Percentiles rank a stretch among this genome's conserved stretches.
Conservation (phyloP, 2,888 invertebrate species). For the Beris morrisii region DNA sequence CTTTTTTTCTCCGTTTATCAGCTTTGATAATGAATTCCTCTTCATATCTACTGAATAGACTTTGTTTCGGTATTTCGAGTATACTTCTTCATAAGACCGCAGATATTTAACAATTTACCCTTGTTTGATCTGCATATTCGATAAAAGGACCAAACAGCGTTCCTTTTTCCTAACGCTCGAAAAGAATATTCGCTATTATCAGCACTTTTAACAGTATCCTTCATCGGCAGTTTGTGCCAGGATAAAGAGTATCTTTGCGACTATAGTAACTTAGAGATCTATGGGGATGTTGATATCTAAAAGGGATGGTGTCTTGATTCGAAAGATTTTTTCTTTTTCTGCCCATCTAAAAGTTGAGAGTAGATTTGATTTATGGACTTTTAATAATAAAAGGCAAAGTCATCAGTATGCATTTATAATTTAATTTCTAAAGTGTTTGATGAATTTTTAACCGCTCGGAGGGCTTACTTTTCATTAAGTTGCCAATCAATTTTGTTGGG, state of each 20-base stretch:
- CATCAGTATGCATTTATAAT: conserved; percentile 31
- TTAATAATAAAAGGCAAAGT: conserved; percentile 28
- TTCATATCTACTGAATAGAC: not conserved
- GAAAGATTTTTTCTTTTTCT: too few relatives aligned
- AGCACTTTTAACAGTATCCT: conserved; percentile 6
- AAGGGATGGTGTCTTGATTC: not conserved
- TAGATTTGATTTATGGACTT: conserved; percentile 28
- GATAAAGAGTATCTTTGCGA: too few relatives aligned
- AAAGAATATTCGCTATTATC: conserved; percentile 11
- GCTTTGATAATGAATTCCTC: conserved; percentile 10
- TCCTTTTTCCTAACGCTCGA: not conserved
- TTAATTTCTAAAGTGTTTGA: conserved; percentile 30
- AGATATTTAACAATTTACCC: not conserved
- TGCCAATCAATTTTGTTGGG: conserved; percentile 19
- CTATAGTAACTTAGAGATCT: not conserved
- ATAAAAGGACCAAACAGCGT: not conserved
- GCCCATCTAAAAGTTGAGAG: conserved; percentile 1
- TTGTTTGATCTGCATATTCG: conserved; percentile 16
- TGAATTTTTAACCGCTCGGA: conserved; percentile 9
- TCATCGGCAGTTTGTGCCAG: not conserved
- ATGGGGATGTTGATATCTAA: not conserved
- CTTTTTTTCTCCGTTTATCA: not conserved
- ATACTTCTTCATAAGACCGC: not conserved
- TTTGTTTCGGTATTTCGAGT: not conserved
- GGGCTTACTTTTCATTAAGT: conserved; percentile 24